Percentiles rank a stretch among this genome's conserved stretches.
Conservation (phyloP, 2,888 invertebrate genomes). For the Mimachlamys varia region DNA sequence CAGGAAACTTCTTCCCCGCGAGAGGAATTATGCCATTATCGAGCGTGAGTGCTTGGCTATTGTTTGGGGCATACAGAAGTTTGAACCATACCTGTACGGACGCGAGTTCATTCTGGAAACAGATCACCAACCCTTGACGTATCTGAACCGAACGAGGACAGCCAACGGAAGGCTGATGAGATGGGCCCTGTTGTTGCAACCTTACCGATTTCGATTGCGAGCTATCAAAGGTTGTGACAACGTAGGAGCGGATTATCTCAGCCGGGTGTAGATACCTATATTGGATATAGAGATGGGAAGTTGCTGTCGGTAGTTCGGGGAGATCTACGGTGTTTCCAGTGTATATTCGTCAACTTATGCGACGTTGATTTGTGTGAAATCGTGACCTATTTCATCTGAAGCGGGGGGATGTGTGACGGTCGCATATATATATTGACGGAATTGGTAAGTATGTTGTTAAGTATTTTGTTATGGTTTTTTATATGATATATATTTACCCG, state of each 20-base stretch:
- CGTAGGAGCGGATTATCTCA: slow-evolving; percentile 41
- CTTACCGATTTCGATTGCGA: slow-evolving; percentile 42
- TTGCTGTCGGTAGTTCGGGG: too few species aligned
- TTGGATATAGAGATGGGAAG: too few species aligned
- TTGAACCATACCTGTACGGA: slow-evolving; percentile 52
- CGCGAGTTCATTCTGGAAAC: slow-evolving; percentile 51
- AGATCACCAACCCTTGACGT: slow-evolving; percentile 56
- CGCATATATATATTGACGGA: too few species aligned
- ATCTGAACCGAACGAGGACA: slow-evolving; percentile 47
- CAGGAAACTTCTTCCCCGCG: slow-evolving; percentile 52
- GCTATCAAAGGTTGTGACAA: slow-evolving; percentile 49
- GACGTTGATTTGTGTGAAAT: too few species aligned
- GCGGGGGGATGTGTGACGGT: too few species aligned
- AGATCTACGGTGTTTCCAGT: too few species aligned
- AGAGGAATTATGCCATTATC: slow-evolving; percentile 54
- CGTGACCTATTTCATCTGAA: too few species aligned
- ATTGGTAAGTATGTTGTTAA: too few species aligned
- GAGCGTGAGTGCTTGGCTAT: slow-evolving; percentile 59
- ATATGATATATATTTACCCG: too few species aligned
- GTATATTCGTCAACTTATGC: too few species aligned
- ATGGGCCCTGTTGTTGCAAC: slow-evolving; percentile 55
- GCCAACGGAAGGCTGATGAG: slow-evolving; percentile 52
- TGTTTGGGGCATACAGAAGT: slow-evolving; percentile 52
- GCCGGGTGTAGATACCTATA: neutral
- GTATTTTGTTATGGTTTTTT: too few species aligned